These are phyloP conservation scores for Nasonia oneida DNA, from an alignment of 2,888 invertebrate species.

Conservation along the genomic window DNA sequence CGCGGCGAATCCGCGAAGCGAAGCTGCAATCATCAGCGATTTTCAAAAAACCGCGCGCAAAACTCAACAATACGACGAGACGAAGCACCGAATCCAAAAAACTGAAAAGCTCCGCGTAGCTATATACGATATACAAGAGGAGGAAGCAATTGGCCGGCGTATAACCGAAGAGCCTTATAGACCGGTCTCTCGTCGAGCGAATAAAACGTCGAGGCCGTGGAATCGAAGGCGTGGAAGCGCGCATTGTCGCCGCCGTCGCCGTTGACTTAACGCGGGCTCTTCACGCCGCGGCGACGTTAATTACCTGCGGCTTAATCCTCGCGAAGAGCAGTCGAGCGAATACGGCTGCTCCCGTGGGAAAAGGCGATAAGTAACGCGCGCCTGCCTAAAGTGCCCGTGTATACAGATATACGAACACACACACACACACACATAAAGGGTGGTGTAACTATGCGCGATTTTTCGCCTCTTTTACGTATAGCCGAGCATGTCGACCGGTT, in stretches of 20 bases:
- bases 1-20: too few relatives aligned
- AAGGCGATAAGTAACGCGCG: slow-evolving; percentile 51
- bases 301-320: slow-evolving; percentile 8
- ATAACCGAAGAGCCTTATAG: slow-evolving; percentile 7
- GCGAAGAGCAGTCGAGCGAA: slow-evolving; percentile 11
- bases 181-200: neutral
- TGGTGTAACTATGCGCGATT: neutral
- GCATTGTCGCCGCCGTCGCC: slow-evolving; percentile 29
- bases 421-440: neutral
- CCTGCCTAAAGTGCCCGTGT: too few relatives aligned
- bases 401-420: neutral
- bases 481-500: neutral
- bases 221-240: slow-evolving; percentile 31
- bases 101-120: neutral
- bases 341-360: slow-evolving; percentile 62
- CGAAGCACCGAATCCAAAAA: neutral
- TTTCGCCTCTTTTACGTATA: neutral
- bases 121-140: neutral
- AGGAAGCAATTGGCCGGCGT: neutral
- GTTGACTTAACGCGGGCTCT: slow-evolving; percentile 23
- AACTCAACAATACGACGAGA: too few relatives aligned
- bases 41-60: too few relatives aligned
- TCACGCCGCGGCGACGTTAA: slow-evolving; percentile 40
- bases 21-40: too few relatives aligned
- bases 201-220: neutral